Percentiles rank a stretch among this genome's conserved stretches.
These are phyloP conservation scores for Drosophila grimshawi DNA, from an alignment of 1,140 invertebrate genomes.

Conservation along the genomic window DNA sequence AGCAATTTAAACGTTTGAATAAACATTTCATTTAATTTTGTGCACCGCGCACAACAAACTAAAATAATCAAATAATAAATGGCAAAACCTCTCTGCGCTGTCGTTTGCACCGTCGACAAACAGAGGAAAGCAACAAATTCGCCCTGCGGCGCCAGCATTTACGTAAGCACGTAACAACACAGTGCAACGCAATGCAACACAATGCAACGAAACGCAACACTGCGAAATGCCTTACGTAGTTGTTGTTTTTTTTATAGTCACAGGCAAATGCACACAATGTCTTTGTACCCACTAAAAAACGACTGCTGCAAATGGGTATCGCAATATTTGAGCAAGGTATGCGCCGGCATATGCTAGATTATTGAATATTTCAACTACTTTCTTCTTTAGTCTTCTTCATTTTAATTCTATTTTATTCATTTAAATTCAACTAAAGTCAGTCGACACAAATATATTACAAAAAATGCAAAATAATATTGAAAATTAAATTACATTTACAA, in stretches of 20 bases:
- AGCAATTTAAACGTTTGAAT: slow-evolving; percentile 81
- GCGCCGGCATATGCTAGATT: too few species aligned
- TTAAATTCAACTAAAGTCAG: too few species aligned
- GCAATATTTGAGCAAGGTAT: too few species aligned
- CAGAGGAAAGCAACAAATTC: slow-evolving; percentile 60
- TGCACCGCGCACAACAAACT: slow-evolving; percentile 60
- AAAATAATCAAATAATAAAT: slow-evolving; percentile 75
- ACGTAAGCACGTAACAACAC: slow-evolving; percentile 69
- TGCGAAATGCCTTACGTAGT: slow-evolving; percentile 24
- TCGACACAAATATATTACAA: too few species aligned
- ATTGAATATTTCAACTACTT: too few species aligned
- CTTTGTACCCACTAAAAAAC: slow-evolving; percentile 9
- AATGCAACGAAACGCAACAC: slow-evolving; percentile 15
- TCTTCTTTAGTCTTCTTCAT: too few species aligned
- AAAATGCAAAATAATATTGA: too few species aligned
- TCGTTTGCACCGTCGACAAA: slow-evolving; percentile 20
- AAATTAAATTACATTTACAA: too few species aligned
- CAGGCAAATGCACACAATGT: slow-evolving; percentile 45
- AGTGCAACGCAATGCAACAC: slow-evolving; percentile 18
- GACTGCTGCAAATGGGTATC: too few species aligned
- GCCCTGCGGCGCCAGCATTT: slow-evolving; percentile 67
- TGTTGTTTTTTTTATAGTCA: slow-evolving; percentile 18
- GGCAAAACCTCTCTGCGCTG: slow-evolving; percentile 32
- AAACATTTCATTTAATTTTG: slow-evolving; percentile 81
- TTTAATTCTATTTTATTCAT: too few species aligned